phyloP scores from a whole-genome alignment of 2,797 vertebrate species.

The Lagodon rhomboides region DNA sequence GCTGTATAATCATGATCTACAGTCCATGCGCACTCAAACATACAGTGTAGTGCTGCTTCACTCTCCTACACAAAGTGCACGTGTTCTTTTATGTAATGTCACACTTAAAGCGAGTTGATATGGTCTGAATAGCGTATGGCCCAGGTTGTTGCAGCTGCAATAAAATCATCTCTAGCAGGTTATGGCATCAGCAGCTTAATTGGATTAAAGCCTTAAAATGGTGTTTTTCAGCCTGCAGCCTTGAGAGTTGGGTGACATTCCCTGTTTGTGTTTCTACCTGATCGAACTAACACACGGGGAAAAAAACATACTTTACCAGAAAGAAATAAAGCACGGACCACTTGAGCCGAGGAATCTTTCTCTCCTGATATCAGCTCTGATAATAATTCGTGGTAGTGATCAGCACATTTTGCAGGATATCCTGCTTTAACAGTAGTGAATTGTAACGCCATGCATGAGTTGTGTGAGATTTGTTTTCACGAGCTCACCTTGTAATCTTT shows the following conservation, averaged over 20 bases:
- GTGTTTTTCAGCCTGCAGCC: not conserved
- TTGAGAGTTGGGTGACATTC: not conserved
- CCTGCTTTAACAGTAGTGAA: not conserved
- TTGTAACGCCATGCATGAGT: not conserved
- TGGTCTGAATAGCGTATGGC: not conserved
- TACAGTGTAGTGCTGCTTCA: not conserved
- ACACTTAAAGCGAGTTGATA: not conserved
- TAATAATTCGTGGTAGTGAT: not conserved
- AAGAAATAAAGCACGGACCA: not conserved
- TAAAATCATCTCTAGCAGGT: not conserved
- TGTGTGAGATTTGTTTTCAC: not conserved
- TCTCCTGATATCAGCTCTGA: not conserved
- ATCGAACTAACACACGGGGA: not conserved
- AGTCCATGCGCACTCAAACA: not conserved
- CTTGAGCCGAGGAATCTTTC: not conserved
- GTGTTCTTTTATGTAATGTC: not conserved
- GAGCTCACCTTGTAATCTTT: not conserved
- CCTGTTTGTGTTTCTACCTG: not conserved
- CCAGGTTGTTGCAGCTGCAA: slow-evolving; percentile 8
- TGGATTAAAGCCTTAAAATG: not conserved
- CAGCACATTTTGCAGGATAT: not conserved
- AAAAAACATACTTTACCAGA: not conserved
- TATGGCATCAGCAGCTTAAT: slow-evolving; percentile 1
- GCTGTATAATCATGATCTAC: not conserved
- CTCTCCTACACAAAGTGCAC: not conserved